Conservation (phyloP, 2,113 vertebrate genomes). For the Leucopsar rothschildi region DNA sequence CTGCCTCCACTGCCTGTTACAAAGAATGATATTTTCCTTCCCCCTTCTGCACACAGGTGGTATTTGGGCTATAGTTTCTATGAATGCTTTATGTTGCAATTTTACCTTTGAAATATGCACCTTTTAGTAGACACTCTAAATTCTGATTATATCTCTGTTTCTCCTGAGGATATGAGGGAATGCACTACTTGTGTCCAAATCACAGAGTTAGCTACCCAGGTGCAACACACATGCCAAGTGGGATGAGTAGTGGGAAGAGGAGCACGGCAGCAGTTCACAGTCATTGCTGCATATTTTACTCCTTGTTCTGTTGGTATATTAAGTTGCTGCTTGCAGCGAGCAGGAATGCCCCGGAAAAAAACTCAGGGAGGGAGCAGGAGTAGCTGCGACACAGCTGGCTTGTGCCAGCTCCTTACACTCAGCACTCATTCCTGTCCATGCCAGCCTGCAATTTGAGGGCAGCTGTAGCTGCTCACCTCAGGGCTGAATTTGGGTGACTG, state of each 20-base stretch:
- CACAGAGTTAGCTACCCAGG: neutral
- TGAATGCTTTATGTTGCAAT: neutral
- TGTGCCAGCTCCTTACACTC: neutral
- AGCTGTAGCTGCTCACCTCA: neutral
- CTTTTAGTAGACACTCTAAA: constrained; percentile 6
- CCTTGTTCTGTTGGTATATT: neutral
- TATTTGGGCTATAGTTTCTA: neutral
- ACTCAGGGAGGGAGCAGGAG: neutral
- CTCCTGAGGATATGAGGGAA: neutral
- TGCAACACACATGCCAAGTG: neutral
- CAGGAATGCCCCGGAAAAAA: neutral
- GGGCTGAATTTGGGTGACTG: neutral
- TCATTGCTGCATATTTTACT: neutral
- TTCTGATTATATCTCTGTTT: constrained; percentile 8
- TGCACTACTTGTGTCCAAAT: neutral
- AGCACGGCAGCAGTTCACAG: neutral
- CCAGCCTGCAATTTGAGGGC: neutral
- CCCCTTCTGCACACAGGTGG: neutral
- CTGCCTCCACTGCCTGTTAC: neutral
- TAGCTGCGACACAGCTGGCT: neutral
- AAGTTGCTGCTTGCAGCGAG: neutral
- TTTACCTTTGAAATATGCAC: neutral
- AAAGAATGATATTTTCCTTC: neutral
- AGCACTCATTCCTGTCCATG: fast-evolving
- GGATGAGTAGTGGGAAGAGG: neutral